These are phyloP conservation scores for Drosophila aff. DNA, from an alignment of 1,140 invertebrate genomes.

Conservation along the genomic window DNA sequence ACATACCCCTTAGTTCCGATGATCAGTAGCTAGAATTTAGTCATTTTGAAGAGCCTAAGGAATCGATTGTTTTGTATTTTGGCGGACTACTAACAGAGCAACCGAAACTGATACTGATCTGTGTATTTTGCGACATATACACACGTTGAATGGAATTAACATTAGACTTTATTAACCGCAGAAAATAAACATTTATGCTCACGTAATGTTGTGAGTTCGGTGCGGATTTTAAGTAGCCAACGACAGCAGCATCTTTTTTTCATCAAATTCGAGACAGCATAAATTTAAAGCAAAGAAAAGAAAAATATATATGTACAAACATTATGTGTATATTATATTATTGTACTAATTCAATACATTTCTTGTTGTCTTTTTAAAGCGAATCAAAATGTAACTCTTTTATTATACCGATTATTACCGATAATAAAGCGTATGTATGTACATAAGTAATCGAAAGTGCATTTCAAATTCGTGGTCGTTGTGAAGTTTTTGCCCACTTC, in stretches of 20 bases:
- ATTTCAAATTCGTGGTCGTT: not conserved
- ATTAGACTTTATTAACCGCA: slow-evolving; percentile 28
- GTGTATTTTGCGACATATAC: slow-evolving; percentile 35
- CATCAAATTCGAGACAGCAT: slow-evolving; percentile 38
- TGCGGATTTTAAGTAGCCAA: slow-evolving; percentile 18
- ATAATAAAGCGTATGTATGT: slow-evolving; percentile 36
- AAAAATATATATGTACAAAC: slow-evolving; percentile 41
- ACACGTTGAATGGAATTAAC: slow-evolving; percentile 27
- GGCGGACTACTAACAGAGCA: slow-evolving; percentile 10
- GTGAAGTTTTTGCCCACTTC: too few relatives aligned
- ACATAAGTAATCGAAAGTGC: slow-evolving; percentile 19
- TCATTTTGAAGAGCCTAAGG: slow-evolving; percentile 19
- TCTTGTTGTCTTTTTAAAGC: slow-evolving; percentile 59
- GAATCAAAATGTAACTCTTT: slow-evolving; percentile 29
- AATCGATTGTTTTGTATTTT: slow-evolving; percentile 31
- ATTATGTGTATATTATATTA: slow-evolving; percentile 56
- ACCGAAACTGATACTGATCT: slow-evolving; percentile 28
- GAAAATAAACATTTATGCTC: slow-evolving; percentile 3
- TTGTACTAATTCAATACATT: slow-evolving; percentile 58
- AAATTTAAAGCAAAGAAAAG: slow-evolving; percentile 15
- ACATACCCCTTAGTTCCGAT: slow-evolving; percentile 12
- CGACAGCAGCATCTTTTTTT: slow-evolving; percentile 27
- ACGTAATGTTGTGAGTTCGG: slow-evolving; percentile 12
- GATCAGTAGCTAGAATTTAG: slow-evolving; percentile 35
- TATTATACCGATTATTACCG: slow-evolving; percentile 28